These are phyloP conservation scores for Drosophila arawakana DNA, from an alignment of 1,140 invertebrate species.

Conservation along the genomic window DNA sequence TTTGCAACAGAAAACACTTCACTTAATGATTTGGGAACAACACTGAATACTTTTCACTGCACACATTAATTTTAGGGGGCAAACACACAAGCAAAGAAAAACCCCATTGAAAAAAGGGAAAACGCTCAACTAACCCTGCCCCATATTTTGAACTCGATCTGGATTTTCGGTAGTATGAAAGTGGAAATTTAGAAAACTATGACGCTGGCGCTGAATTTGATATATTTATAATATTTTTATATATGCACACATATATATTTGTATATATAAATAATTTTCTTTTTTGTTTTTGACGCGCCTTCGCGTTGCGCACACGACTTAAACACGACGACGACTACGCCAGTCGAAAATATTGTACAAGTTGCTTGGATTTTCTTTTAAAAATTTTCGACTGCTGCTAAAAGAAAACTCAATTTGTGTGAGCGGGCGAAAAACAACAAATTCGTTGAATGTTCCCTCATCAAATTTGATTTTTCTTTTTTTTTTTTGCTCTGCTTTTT, in stretches of 20 bases:
- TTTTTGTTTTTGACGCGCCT: conserved; percentile 67
- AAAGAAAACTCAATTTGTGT: conserved; percentile 67
- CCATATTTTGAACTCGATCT: conserved; percentile 58
- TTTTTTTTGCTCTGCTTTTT: conserved; percentile 35
- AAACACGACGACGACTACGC: conserved; percentile 82
- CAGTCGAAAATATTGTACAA: conserved; percentile 62
- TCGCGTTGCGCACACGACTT: conserved; percentile 80
- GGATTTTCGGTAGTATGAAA: conserved; percentile 22
- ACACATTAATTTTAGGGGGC: not conserved
- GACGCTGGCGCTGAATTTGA: conserved; percentile 33
- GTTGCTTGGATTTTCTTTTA: conserved; percentile 70
- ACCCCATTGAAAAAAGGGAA: conserved; percentile 41
- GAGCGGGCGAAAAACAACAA: conserved; percentile 62
- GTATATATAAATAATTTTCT: conserved; percentile 31
- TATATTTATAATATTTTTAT: conserved; percentile 43
- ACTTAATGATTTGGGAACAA: conserved; percentile 29
- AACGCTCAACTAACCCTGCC: conserved; percentile 81
- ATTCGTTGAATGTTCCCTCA: conserved; percentile 71
- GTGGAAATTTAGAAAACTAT: conserved; percentile 45
- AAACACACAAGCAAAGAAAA: conserved; percentile 11
- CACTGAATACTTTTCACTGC: conserved; percentile 2
- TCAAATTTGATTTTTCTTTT: conserved; percentile 57
- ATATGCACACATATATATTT: conserved; percentile 9
- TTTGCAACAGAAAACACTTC: conserved; percentile 20
- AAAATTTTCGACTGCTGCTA: conserved; percentile 30